Evolutionary conservation across 2,797 vertebrate genomes (phyloP).

Genomic region (Mico argentatus): DNA sequence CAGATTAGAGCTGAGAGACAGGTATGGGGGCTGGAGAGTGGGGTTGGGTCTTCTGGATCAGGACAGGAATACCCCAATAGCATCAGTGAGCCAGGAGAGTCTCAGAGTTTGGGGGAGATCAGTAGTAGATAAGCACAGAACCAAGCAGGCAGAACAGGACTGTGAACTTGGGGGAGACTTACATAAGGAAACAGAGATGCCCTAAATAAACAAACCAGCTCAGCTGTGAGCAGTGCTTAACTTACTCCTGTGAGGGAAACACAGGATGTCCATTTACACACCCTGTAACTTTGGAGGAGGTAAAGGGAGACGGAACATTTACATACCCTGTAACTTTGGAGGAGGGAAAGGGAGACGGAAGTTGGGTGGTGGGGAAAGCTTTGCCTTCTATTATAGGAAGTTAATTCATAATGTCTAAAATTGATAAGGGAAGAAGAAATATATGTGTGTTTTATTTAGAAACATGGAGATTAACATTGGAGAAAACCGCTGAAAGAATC

Average conservation of each 20-base stretch:
- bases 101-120: background rate
- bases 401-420: accelerated
- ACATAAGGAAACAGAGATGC: accelerated
- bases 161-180: accelerated
- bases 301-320: background rate
- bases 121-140: background rate
- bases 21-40: too few species aligned
- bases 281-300: too few species aligned
- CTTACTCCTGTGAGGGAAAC: accelerated
- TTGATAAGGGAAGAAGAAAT: background rate
- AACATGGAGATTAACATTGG: too few species aligned
- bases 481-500: background rate
- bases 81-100: accelerated
- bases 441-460: background rate
- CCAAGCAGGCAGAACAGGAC: background rate
- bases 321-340: accelerated
- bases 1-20: background rate
- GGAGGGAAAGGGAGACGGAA: background rate
- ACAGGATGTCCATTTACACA: accelerated
- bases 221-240: too few species aligned
- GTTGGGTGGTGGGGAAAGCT: background rate
- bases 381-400: background rate
- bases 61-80: background rate
- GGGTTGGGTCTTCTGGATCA: background rate
- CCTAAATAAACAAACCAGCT: accelerated